Conservation (phyloP, 2,888 invertebrate species). For the Phragmatobia fuliginosa region DNA sequence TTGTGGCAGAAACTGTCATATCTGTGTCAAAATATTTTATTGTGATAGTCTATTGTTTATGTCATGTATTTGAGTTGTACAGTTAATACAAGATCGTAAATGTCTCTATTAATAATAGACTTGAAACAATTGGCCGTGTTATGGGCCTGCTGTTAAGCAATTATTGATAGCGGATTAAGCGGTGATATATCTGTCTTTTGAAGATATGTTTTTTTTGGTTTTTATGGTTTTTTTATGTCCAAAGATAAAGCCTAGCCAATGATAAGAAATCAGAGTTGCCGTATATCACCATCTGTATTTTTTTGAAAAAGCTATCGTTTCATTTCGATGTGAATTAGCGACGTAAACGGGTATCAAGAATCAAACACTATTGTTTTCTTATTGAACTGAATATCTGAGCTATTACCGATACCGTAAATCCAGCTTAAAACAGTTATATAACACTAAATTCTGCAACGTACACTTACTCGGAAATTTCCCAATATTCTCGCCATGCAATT, state of each 20-base stretch:
- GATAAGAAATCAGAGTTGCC: neutral
- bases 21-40: neutral
- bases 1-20: neutral
- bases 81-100: neutral
- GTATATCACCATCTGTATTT: neutral
- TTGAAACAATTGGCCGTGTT: neutral
- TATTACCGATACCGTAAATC: neutral
- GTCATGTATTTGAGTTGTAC: neutral
- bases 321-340: neutral
- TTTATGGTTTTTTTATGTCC: too few species aligned
- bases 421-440: neutral
- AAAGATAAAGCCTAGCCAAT: neutral
- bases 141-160: too few species aligned
- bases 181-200: too few species aligned
- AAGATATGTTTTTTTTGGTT: too few species aligned
- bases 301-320: neutral
- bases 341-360: neutral
- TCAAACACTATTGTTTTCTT: neutral
- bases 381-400: too few species aligned
- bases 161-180: too few species aligned
- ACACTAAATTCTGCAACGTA: constrained; percentile 14
- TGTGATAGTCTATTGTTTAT: neutral
- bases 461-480: constrained; percentile 23
- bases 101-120: neutral
- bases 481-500: constrained; percentile 10